Evolutionary conservation across 2,797 vertebrate genomes (phyloP).

Genomic region (Sciurus carolinensis): DNA sequence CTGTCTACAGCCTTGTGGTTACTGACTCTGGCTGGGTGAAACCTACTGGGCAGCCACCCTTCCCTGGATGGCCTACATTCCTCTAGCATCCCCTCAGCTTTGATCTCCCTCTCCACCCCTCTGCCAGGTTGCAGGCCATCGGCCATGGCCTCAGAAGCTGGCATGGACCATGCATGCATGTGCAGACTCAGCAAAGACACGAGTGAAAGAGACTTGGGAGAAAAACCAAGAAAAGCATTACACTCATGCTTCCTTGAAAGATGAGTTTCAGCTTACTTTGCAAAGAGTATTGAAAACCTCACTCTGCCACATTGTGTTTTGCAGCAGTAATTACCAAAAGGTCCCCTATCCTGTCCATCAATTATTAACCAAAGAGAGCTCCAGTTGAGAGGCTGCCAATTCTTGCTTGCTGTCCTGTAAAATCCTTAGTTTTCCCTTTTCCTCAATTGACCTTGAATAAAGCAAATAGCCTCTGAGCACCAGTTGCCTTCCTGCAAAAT

Average conservation of each 20-base stretch:
- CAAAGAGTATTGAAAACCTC: background rate
- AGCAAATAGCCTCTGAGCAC: background rate
- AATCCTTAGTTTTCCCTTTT: background rate
- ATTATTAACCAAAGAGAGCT: constrained; percentile 54
- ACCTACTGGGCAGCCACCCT: accelerated
- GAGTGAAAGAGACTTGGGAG: constrained; percentile 34
- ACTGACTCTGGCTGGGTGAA: background rate
- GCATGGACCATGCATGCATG: accelerated
- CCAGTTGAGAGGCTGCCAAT: background rate
- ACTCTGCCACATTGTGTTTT: background rate
- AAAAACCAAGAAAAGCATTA: constrained; percentile 22
- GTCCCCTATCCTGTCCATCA: background rate
- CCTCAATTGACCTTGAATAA: background rate
- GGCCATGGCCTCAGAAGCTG: background rate
- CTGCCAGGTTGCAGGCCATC: background rate
- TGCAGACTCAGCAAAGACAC: background rate
- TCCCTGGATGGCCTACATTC: background rate
- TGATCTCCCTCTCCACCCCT: constrained; percentile 55
- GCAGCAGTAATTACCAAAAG: constrained; percentile 39
- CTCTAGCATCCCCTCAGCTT: background rate
- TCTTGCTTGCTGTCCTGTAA: background rate
- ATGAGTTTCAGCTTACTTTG: constrained; percentile 49
- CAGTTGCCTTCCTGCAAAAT: background rate
- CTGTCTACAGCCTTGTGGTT: background rate
- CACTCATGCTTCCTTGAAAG: background rate